Evolutionary conservation across 2,797 vertebrate species (phyloP).

Genomic region (Oryzias dopingdopingensis): DNA sequence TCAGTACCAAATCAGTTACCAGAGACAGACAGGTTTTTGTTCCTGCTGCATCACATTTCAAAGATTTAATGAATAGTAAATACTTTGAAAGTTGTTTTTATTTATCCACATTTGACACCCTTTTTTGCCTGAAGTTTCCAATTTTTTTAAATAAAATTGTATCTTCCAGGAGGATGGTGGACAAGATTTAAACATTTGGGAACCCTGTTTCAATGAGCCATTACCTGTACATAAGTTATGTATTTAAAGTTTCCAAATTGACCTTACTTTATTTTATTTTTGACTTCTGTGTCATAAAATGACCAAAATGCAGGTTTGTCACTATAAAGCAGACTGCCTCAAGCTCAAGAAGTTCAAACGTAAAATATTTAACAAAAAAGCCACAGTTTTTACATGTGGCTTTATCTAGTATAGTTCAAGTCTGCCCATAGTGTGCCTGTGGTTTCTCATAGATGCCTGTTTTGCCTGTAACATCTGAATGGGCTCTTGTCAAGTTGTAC

Average conservation of each 20-base stretch:
- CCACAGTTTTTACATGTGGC: slow-evolving; percentile 78
- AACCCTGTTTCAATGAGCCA: slow-evolving; percentile 73
- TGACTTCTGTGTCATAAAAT: slow-evolving; percentile 81
- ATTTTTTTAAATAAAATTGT: slow-evolving; percentile 17
- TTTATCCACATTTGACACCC: slow-evolving; percentile 25
- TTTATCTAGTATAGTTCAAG: slow-evolving; percentile 87
- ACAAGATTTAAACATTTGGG: slow-evolving; percentile 50
- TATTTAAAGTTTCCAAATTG: slow-evolving; percentile 71
- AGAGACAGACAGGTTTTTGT: slow-evolving; percentile 22
- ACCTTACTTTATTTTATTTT: slow-evolving; percentile 45
- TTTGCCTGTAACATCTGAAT: slow-evolving; percentile 80
- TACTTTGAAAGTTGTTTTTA: slow-evolving; percentile 20
- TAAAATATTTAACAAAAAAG: slow-evolving; percentile 56
- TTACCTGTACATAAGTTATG: slow-evolving; percentile 81
- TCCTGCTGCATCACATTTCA: slow-evolving; percentile 21
- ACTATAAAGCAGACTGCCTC: slow-evolving; percentile 73
- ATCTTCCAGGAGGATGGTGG: slow-evolving; percentile 35
- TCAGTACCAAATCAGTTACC: slow-evolving; percentile 34
- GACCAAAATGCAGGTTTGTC: slow-evolving; percentile 90
- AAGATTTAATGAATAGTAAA: slow-evolving; percentile 1
- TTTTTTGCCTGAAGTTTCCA: slow-evolving; percentile 36
- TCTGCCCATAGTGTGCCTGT: slow-evolving; percentile 91
- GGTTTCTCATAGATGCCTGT: slow-evolving; percentile 84
- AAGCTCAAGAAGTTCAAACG: slow-evolving; percentile 59
- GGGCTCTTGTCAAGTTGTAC: slow-evolving; percentile 84